Base-by-base conservation (phyloP, 2,888 invertebrate species). In the Agriopis aurantiaria region DNA sequence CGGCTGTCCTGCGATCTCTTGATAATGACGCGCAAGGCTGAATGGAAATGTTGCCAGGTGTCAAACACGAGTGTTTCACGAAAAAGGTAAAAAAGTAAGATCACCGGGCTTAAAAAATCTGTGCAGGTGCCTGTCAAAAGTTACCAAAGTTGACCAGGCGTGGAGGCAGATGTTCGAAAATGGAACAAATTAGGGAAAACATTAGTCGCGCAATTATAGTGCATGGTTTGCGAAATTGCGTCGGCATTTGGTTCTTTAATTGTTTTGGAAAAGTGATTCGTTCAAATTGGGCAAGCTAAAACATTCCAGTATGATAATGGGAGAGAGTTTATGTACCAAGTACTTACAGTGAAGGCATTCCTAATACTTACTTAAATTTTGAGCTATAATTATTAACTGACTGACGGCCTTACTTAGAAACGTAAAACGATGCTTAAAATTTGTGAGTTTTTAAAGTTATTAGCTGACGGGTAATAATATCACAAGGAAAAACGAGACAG, bases 11-110 rank as follows among this genome's bases (percentile, higher is more conserved):
- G 61, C 74, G 76, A 75, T 81, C 78, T 78, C 73, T 73, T 74
- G 78, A 82, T 86, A 87, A 87, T 87, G 84, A 85, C 82, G 81
- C 68, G 81, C 86, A 89, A 87, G 88, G 84, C 86, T 76, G 84
- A 84, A 87, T 84, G 79, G 86, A 91, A 92, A 92, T 92, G 87
- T 84, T 79, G 87, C 92, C 93, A 92, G 93, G 92, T 93, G 93
- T 87, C 89, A 86, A 79, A 79, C 79, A 68, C 82, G 80, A 82
- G 77, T 81, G 82, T 87, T 87, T 88, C 77, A 83, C 81, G 85
- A 87, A 89, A 88, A 88, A 82, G 80, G 83, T 85, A 88, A 89
- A 90, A 89, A 86, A 80, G 80, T 74, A 85, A 86, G 86, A 89
- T 88, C 85, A 82, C 85, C 85, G 82, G 84, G 80, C 86, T 70